Percentiles rank a stretch among this genome's conserved stretches.
Evolutionary conservation across 1,140 invertebrate species (phyloP).

Genomic region (Wasmannia auropunctata): DNA sequence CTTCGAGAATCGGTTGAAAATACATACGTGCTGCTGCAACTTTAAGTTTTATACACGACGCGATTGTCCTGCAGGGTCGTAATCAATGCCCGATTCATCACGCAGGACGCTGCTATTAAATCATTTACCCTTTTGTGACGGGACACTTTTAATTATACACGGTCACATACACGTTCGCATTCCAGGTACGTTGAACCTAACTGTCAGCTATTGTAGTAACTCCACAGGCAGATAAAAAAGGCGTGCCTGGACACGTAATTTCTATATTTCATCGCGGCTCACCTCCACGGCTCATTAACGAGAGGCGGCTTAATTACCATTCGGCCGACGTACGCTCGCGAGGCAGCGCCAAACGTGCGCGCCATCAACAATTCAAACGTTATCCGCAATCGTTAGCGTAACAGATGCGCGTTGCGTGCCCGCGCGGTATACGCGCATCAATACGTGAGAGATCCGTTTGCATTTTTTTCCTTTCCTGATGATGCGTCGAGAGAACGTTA

Average conservation of each 20-base stretch:
- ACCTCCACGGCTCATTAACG: conserved; percentile 40
- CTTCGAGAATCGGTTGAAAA: background rate
- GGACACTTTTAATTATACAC: background rate
- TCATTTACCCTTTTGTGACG: background rate
- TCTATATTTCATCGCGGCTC: background rate
- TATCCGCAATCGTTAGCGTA: background rate
- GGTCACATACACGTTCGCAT: conserved; percentile 34
- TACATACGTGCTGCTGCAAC: background rate
- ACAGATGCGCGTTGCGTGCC: background rate
- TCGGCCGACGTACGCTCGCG: background rate
- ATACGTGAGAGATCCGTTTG: background rate
- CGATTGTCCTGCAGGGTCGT: too few species aligned
- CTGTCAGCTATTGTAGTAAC: conserved; percentile 75
- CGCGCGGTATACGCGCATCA: background rate
- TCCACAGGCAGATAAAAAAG: conserved; percentile 65
- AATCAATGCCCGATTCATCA: background rate
- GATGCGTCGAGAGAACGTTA: background rate
- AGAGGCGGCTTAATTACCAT: conserved; percentile 39
- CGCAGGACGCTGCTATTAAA: background rate
- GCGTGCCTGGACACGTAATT: conserved; percentile 13
- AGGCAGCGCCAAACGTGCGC: background rate
- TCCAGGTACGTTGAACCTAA: conserved; percentile 81
- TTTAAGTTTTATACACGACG: background rate
- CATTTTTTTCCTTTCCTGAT: background rate
- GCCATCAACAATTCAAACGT: conserved; percentile 23